Percentiles rank a stretch among this genome's conserved stretches.
These are phyloP conservation scores for Eleutherodactylus coqui DNA, from an alignment of 2,797 vertebrate genomes.

Conservation along the genomic window DNA sequence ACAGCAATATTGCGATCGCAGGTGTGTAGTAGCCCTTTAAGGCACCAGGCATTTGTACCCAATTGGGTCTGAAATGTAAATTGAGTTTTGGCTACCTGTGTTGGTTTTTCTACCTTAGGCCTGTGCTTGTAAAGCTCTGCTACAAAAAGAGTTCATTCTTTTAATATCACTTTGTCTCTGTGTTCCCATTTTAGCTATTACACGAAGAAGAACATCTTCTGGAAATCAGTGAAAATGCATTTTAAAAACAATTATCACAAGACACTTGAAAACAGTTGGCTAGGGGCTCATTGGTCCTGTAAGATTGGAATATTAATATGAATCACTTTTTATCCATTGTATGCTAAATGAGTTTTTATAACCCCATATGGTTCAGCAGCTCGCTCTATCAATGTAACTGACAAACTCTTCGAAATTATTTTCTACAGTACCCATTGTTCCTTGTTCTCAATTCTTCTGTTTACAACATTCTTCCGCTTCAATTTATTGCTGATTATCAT, in stretches of 20 bases:
- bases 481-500: not conserved
- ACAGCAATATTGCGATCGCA: too few species aligned
- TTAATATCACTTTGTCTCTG: not conserved
- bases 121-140: not conserved
- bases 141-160: not conserved
- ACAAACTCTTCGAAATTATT: constrained; percentile 12
- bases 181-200: not conserved
- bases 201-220: not conserved
- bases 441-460: not conserved
- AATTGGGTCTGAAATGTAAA: not conserved
- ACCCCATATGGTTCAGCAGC: constrained; percentile 31
- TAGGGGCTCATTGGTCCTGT: constrained; percentile 32
- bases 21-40: too few species aligned
- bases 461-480: not conserved
- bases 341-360: constrained; percentile 40
- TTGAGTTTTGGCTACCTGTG: not conserved
- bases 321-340: constrained; percentile 22
- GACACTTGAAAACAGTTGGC: constrained; percentile 32
- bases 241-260: constrained; percentile 30
- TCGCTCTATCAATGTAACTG: constrained; percentile 3
- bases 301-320: constrained; percentile 41
- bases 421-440: constrained; percentile 8
- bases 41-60: not conserved
- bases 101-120: not conserved
- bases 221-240: not conserved